A percentile compares a stretch with the other conserved stretches of the same genome.
Conservation (phyloP, 2,888 invertebrate species). For the Cordilura impudica region DNA sequence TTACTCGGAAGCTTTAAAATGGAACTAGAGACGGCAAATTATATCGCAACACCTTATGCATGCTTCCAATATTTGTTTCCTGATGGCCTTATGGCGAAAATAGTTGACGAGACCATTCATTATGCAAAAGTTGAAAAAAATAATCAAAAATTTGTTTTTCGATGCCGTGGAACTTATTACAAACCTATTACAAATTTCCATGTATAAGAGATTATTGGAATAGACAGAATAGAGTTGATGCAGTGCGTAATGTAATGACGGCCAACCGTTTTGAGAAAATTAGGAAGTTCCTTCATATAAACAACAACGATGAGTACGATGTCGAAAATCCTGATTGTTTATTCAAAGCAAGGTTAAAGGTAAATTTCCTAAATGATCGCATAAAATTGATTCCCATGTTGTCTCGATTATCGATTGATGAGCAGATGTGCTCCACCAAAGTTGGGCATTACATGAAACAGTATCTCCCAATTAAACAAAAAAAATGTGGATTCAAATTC, state of each 20-base stretch:
- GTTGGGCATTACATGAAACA: constrained; percentile 47
- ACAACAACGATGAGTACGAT: constrained; percentile 54
- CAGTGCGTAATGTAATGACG: constrained; percentile 54
- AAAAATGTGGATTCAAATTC: constrained; percentile 65
- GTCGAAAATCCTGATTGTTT: constrained; percentile 52
- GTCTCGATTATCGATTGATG: constrained; percentile 42
- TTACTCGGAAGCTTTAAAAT: constrained; percentile 48
- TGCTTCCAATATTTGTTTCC: constrained; percentile 56
- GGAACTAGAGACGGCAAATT: constrained; percentile 39
- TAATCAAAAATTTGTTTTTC: constrained; percentile 15
- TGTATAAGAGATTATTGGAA: constrained; percentile 56
- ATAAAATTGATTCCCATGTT: constrained; percentile 45
- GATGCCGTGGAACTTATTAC: constrained; percentile 49
- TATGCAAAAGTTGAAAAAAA: constrained; percentile 48
- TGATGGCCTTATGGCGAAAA: constrained; percentile 43
- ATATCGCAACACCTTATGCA: constrained; percentile 42
- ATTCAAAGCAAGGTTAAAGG: constrained; percentile 49
- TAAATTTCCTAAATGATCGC: constrained; percentile 43
- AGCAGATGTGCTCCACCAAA: constrained; percentile 41
- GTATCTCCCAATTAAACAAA: constrained; percentile 59
- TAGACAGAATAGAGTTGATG: constrained; percentile 50
- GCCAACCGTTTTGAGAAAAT: constrained; percentile 53
- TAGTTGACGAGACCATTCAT: constrained; percentile 46
- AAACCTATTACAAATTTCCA: constrained; percentile 54
- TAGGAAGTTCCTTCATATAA: constrained; percentile 54